Evolutionary conservation across 2,888 invertebrate species (phyloP).

Genomic region (Ochropleura leucogaster): DNA sequence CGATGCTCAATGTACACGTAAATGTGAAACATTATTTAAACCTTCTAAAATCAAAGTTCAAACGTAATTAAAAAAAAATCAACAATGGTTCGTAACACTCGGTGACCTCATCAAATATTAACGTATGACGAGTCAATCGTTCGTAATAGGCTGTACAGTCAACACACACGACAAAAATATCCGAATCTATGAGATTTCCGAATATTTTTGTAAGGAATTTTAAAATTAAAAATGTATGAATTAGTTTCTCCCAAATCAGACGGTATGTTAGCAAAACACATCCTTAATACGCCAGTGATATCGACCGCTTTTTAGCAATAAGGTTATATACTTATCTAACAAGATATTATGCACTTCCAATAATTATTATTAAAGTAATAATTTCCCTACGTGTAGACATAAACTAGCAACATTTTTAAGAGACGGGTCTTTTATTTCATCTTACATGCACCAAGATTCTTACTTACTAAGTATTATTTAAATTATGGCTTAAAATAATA

Average conservation of each 20-base stretch:
- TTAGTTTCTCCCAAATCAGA: neutral
- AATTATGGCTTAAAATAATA: slow-evolving; percentile 1
- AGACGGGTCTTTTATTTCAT: neutral
- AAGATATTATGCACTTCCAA: slow-evolving; percentile 14
- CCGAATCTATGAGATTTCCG: neutral
- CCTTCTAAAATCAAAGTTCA: neutral
- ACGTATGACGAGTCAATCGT: slow-evolving; percentile 8
- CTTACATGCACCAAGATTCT: neutral
- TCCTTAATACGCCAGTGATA: slow-evolving; percentile 36
- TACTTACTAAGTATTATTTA: neutral
- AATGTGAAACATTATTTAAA: neutral
- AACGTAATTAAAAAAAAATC: neutral
- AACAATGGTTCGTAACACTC: neutral
- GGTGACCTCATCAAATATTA: slow-evolving; percentile 15
- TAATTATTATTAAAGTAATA: neutral
- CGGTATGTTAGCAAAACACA: slow-evolving; percentile 7
- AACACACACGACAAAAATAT: neutral
- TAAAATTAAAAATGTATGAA: neutral
- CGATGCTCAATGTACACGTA: neutral
- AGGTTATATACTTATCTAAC: neutral
- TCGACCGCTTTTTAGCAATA: slow-evolving; percentile 24
- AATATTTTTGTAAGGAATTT: neutral
- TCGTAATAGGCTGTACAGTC: neutral
- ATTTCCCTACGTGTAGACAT: rapidly evolving
- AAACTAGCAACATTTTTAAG: neutral